Conservation (phyloP, 2,113 vertebrate species). For the Camelus dromedarius region DNA sequence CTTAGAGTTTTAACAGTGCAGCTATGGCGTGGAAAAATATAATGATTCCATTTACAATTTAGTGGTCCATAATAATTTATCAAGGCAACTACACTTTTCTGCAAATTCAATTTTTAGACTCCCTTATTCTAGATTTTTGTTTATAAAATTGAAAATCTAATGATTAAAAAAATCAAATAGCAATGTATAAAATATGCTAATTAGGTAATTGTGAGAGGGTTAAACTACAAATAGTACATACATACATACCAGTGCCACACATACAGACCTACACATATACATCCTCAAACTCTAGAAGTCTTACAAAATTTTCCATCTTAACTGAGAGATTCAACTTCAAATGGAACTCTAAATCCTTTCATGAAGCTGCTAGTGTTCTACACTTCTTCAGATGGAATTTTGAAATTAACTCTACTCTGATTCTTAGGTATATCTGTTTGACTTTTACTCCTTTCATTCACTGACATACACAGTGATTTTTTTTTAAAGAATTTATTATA, state of each 20-base stretch:
- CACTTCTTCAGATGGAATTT: not conserved
- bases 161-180: not conserved
- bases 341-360: not conserved
- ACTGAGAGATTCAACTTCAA: not conserved
- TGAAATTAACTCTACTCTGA: not conserved
- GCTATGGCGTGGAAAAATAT: not conserved
- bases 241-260: not conserved
- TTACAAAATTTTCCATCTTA: not conserved
- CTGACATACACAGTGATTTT: not conserved
- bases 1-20: not conserved
- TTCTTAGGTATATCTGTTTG: not conserved
- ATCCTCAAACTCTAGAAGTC: not conserved
- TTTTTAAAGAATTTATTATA: not conserved
- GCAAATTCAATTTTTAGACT: slow-evolving; percentile 36
- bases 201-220: not conserved
- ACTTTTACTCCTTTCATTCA: not conserved
- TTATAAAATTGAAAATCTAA: not conserved
- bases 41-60: not conserved
- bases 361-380: not conserved
- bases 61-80: not conserved
- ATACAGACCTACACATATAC: not conserved
- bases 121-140: not conserved
- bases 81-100: not conserved
- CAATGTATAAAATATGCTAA: not conserved
- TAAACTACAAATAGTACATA: not conserved